Conservation (phyloP, 2,113 vertebrate genomes). For the Grammomys surdaster region DNA sequence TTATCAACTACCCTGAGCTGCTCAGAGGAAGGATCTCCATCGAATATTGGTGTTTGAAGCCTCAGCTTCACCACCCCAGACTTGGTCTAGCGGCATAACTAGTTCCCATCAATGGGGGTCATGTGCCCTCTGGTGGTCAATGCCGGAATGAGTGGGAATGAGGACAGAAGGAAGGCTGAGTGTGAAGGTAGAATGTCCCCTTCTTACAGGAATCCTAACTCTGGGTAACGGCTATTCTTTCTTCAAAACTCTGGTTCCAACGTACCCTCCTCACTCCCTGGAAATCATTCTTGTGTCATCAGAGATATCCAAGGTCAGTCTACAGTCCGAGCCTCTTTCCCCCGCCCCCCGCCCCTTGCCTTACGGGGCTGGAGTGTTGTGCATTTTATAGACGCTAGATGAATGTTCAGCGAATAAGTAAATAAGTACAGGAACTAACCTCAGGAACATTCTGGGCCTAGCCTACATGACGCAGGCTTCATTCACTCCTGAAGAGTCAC, state of each 20-base stretch:
- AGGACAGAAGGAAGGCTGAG: background rate
- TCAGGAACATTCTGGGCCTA: background rate
- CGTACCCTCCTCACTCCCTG: background rate
- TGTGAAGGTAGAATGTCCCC: background rate
- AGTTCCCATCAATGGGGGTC: background rate
- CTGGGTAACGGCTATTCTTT: background rate
- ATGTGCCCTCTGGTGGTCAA: conserved; percentile 34
- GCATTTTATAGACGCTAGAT: background rate
- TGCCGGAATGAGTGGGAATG: background rate
- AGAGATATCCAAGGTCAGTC: background rate
- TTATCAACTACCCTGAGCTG: background rate
- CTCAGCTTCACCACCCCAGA: rapidly evolving
- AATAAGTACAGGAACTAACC: background rate
- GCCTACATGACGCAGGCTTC: background rate
- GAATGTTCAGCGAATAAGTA: background rate
- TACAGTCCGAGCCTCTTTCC: background rate
- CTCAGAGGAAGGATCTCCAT: background rate
- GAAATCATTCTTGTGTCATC: background rate
- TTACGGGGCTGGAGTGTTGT: background rate
- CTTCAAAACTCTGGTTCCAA: background rate
- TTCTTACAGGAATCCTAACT: background rate
- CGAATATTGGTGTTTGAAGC: background rate
- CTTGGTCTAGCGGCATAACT: background rate
- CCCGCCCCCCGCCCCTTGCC: background rate
- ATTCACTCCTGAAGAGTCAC: background rate